phyloP scores from a whole-genome alignment of 2,888 invertebrate genomes.

The Hirudinaria manillensis region DNA sequence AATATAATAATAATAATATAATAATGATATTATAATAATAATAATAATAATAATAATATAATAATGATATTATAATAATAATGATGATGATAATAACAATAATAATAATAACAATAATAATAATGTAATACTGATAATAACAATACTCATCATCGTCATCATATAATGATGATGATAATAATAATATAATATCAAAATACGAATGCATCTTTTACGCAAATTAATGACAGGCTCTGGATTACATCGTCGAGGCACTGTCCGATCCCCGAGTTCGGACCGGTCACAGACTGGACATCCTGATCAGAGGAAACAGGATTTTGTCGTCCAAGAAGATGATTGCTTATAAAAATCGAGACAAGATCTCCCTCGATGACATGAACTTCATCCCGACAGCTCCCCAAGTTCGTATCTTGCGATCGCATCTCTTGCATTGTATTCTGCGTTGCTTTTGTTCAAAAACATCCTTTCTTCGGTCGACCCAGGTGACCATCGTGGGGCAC shows the following conservation, averaged over 20 bases:
- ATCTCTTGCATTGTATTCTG: neutral
- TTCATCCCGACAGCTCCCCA: constrained; percentile 34
- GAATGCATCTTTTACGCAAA: too few species aligned
- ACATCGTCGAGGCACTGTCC: constrained; percentile 48
- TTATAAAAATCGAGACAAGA: constrained; percentile 43
- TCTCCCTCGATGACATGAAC: constrained; percentile 39
- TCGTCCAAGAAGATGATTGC: constrained; percentile 36
- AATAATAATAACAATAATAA: too few species aligned
- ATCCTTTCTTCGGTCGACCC: constrained; percentile 22
- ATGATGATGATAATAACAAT: too few species aligned
- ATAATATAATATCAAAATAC: too few species aligned
- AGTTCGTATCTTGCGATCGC: constrained; percentile 24
- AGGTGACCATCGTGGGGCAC: constrained; percentile 46
- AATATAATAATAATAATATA: neutral
- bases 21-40: too few species aligned
- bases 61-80: neutral
- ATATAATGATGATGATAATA: too few species aligned
- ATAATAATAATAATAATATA: too few species aligned
- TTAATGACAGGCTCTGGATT: constrained; percentile 48
- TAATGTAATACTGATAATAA: too few species aligned
- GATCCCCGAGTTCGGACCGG: constrained; percentile 52
- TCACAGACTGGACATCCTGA: constrained; percentile 53
- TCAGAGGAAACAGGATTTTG: constrained; percentile 52
- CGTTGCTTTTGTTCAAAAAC: neutral
- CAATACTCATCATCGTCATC: too few species aligned